Evolutionary conservation across 2,113 vertebrate species (phyloP), one percentile per base, ranked within the genome.

Genomic region (Mesembrinibis cayennensis): DNA sequence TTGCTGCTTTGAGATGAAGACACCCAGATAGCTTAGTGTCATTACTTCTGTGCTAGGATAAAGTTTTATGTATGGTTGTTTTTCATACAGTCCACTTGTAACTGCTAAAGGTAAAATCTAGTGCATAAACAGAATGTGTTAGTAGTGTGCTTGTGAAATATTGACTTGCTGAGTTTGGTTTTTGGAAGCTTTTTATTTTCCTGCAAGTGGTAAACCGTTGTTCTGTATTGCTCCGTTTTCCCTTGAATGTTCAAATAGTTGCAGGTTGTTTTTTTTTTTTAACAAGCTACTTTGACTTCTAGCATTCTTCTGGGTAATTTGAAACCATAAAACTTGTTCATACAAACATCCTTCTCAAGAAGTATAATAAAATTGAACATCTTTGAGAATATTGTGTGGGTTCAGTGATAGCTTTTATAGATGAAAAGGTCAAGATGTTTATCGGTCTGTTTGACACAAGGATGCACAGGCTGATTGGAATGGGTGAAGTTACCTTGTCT

Each of bases 1-100:
- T 63, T 89, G 27, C 70, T 95, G 40, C 77, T 89, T 91, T 85
- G 87, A 72, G 45, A 15, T 72, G 62, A 86, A 88, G 56, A 36
- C 8, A 59, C 11, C 0, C 16, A 61, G 47, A 65, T 52, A 73
- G 26, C 25, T 89, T 59, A 82, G 38, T 66, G 29, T 67, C 7
- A 14, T 78, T 77, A 59, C 40, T 90, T 86, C 34, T 83, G 32
- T 93, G 30, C 59, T 78, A 63, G 38, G 40, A 22, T 72, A 52
- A 92, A 89, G 56, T 92, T 95, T 82, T 70, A 18, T 27, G 5
- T 52, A 7, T 65, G 52, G 17, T 74, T 62, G 12, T 52, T 89
- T 82, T 87, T 81, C 69, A 69, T 65, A 29, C 27, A 73, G 17
- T 71, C 25, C 47, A n/a, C 62, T 88, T 84, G 21, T 59, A 89